Evolutionary conservation across 2,113 vertebrate species (phyloP).

Genomic region (Pseudonaja textilis): DNA sequence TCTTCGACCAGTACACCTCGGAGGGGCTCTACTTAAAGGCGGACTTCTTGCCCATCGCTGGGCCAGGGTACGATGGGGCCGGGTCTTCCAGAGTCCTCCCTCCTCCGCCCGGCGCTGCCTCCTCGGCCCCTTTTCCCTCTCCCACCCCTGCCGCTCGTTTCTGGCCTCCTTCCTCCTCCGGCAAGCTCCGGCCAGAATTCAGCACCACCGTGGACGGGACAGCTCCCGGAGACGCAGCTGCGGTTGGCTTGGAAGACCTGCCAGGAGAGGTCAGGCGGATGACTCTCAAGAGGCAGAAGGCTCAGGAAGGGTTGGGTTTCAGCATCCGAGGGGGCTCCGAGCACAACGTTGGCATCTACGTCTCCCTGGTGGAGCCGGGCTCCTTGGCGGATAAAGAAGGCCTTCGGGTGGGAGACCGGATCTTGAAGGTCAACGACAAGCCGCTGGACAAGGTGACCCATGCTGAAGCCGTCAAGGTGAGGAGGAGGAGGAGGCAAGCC

Average conservation of each 20-base stretch:
- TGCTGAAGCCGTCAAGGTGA: conserved; percentile 92
- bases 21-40: conserved; percentile 88
- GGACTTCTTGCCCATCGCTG: conserved; percentile 61
- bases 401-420: conserved; percentile 90
- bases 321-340: conserved; percentile 96
- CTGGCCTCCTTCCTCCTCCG: conserved; percentile 49
- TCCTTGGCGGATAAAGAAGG: conserved; percentile 93
- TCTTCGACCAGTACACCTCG: conserved; percentile 95
- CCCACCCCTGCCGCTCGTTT: conserved; percentile 54
- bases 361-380: conserved; percentile 93
- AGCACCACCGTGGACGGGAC: conserved; percentile 75
- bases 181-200: conserved; percentile 50
- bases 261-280: conserved; percentile 84
- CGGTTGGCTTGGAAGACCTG: conserved; percentile 55
- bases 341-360: conserved; percentile 95
- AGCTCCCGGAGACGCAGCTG: conserved; percentile 56
- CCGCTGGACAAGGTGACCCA: conserved; percentile 89
- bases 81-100: not conserved
- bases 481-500: conserved; percentile 42
- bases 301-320: conserved; percentile 93
- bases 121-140: conserved; percentile 13
- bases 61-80: not conserved
- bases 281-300: conserved; percentile 86
- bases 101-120: conserved; percentile 42
- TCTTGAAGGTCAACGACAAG: conserved; percentile 92